Evolutionary conservation across 1,140 invertebrate species (phyloP).

Genomic region (Drosophila rhopaloa): DNA sequence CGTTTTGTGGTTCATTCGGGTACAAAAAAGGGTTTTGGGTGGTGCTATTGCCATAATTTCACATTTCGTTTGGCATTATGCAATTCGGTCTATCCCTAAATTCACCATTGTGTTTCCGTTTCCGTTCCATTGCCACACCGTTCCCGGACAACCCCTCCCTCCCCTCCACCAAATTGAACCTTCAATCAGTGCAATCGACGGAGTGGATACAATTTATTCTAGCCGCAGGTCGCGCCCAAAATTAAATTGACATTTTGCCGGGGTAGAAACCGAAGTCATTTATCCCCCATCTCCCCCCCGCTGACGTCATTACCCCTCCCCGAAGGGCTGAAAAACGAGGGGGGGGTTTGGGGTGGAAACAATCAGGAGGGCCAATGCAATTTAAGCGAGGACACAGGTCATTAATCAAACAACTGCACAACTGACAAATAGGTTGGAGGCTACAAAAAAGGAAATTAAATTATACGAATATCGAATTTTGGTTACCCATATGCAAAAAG

Average conservation of each 20-base stretch:
- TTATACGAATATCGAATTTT: neutral
- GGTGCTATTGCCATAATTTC: slow-evolving; percentile 23
- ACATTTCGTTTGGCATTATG: slow-evolving; percentile 38
- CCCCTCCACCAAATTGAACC: neutral
- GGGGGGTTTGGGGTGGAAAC: neutral
- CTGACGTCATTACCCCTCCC: neutral
- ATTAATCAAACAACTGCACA: slow-evolving; percentile 42
- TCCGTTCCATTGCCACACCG: neutral
- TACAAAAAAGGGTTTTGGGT: neutral
- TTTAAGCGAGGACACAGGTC: slow-evolving; percentile 21
- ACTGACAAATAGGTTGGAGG: slow-evolving; percentile 11
- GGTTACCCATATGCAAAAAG: neutral
- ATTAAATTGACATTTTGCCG: slow-evolving; percentile 65
- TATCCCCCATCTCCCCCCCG: neutral
- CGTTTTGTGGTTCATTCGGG: slow-evolving; percentile 9
- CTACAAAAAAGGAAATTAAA: neutral
- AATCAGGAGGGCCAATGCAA: neutral
- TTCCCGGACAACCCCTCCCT: neutral
- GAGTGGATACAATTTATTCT: slow-evolving; percentile 38
- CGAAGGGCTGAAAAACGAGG: neutral
- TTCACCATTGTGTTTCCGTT: neutral
- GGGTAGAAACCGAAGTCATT: slow-evolving; percentile 21
- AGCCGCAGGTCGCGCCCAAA: slow-evolving; percentile 25
- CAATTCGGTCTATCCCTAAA: slow-evolving; percentile 15
- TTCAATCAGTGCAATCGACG: slow-evolving; percentile 43